Evolutionary conservation across 1,140 invertebrate genomes (phyloP).

Genomic region (Caenorhabditis latens): DNA sequence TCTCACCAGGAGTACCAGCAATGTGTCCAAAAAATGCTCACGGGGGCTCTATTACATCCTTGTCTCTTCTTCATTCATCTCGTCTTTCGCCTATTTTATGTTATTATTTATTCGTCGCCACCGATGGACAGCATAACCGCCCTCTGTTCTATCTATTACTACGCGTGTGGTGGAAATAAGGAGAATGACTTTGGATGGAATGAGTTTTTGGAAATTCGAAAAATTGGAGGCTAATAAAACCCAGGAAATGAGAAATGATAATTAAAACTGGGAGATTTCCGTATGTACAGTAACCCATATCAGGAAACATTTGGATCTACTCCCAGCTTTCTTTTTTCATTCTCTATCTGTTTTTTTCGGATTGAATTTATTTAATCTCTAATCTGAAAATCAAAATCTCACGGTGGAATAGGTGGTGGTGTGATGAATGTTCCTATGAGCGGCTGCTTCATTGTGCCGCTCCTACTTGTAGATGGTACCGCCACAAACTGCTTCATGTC

Average conservation of each 20-base stretch:
- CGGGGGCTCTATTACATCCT: constrained; percentile 50
- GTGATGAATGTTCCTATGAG: constrained; percentile 48
- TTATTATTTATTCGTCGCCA: constrained; percentile 53
- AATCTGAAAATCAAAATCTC: constrained; percentile 7
- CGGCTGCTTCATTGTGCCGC: constrained; percentile 26
- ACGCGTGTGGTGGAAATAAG: neutral
- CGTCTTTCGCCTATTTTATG: constrained; percentile 51
- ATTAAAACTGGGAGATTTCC: too few species aligned
- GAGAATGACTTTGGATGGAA: neutral
- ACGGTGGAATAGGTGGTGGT: constrained; percentile 40
- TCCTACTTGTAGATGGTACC: constrained; percentile 31
- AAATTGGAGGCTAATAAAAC: too few species aligned
- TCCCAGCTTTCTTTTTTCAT: too few species aligned
- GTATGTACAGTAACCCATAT: too few species aligned
- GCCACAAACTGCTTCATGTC: constrained; percentile 44
- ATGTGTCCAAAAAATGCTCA: constrained; percentile 54
- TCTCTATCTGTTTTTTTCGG: too few species aligned
- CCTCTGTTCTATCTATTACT: constrained; percentile 48
- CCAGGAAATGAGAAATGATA: too few species aligned
- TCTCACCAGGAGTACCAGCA: constrained; percentile 15
- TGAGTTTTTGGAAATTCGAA: neutral
- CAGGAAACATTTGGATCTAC: too few species aligned
- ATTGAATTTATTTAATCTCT: neutral
- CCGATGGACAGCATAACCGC: constrained; percentile 20
- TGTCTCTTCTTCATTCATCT: constrained; percentile 49